Evolutionary conservation across 2,797 vertebrate genomes (phyloP), one percentile per base, ranked within the genome.

Genomic region (Poecilia picta): DNA sequence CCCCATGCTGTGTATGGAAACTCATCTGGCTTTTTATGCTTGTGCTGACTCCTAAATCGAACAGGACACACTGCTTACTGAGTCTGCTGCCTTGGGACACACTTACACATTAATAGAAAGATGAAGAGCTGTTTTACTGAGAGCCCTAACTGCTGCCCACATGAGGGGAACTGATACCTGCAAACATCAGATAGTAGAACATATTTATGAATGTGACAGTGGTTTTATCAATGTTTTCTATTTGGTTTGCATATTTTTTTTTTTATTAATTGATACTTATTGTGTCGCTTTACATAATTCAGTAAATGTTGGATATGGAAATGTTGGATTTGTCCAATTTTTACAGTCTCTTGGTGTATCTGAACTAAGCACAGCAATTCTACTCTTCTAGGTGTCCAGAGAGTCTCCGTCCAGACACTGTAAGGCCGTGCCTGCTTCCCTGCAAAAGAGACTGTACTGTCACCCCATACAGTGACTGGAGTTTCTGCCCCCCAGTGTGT

Each of bases 381-480:
- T 89, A 75, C 89, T 5, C 80, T 88, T 89, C 13, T 88, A 96
- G 98, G 90, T 99, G 98, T 92, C 98, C 98, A 5, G 98, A 99
- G 93, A 98, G 96, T 71, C 95, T 99, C 45, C 96, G 98, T 18
- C 98, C 98, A 74, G 98, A 99, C 89, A 98, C 98, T 0, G 97
- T 99, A 83, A 94, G 97, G 57, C 98, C 97, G 2, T 99, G 98
- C 85, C 94, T 99, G 43, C 95, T 99, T 80, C 98, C 98, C 1
- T 99, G 98, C 85, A 97, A 97, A 82, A 97, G 96, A 86, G 98
- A 99, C 91, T 99, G 98, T 51, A 93, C 97, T 0, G 93, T 99
- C 75, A 99, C 97, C 0, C 97, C 98, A 0, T 99, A 97, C 90
- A 99, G 98, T 73, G 97, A 99, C 80, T 99, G 98, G 98, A 97